Evolutionary conservation across 2,888 invertebrate species (phyloP).

Genomic region (Tenthredo scrophulariae): DNA sequence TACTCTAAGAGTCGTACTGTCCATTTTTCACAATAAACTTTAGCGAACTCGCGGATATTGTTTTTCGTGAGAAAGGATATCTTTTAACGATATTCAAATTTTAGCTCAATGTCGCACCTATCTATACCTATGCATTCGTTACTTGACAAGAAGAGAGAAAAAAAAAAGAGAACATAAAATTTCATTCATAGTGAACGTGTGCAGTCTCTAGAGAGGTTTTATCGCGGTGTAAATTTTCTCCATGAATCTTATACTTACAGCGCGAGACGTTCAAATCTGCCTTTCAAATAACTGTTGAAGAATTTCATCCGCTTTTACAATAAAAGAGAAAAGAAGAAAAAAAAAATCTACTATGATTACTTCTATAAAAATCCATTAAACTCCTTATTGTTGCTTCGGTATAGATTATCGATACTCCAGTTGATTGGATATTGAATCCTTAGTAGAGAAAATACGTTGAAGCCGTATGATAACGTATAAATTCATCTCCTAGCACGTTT

Average conservation of each 20-base stretch:
- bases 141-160: neutral
- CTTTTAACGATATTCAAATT: constrained; percentile 23
- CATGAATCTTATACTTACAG: neutral
- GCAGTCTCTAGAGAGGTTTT: no score
- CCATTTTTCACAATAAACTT: constrained; percentile 61
- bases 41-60: constrained; percentile 50
- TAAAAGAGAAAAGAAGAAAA: neutral
- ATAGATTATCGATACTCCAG: neutral
- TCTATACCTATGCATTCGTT: neutral
- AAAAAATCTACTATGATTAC: neutral
- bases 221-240: neutral
- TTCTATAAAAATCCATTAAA: neutral
- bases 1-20: constrained; percentile 54
- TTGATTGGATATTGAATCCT: neutral
- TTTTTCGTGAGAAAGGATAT: constrained; percentile 26
- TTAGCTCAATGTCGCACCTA: neutral
- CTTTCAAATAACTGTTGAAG: neutral
- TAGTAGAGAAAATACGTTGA: neutral
- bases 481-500: neutral
- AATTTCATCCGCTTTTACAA: neutral
- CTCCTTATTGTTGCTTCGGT: neutral
- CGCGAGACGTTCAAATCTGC: neutral
- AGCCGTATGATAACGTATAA: neutral
- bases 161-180: neutral
- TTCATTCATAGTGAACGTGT: no score